Evolutionary conservation across 2,888 invertebrate genomes (phyloP).

Genomic region (Tinea semifulvella): DNA sequence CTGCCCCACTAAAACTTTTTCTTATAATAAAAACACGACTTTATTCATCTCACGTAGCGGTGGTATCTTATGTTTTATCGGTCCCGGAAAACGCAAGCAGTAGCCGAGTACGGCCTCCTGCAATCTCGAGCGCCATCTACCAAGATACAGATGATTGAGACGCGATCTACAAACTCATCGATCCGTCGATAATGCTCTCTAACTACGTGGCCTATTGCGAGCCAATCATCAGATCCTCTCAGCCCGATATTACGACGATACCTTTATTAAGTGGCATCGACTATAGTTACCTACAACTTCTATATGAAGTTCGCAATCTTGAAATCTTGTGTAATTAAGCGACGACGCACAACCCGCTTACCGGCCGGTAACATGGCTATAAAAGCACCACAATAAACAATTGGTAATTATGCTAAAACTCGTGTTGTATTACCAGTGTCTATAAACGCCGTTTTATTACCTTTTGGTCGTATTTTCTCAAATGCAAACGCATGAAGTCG

Average conservation of each 20-base stretch:
- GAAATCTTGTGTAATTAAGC: conserved; percentile 1
- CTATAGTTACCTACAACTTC: background rate
- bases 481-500: conserved; percentile 51
- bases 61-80: conserved; percentile 10
- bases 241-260: conserved; percentile 44
- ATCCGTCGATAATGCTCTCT: conserved; percentile 57
- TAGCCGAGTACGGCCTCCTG: conserved; percentile 36
- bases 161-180: conserved; percentile 60
- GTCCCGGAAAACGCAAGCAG: conserved; percentile 44
- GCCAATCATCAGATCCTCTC: conserved; percentile 51
- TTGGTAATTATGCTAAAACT: background rate
- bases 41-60: too few relatives aligned
- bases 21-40: background rate
- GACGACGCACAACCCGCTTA: background rate
- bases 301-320: background rate
- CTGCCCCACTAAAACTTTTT: background rate
- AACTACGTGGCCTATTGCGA: conserved; percentile 48
- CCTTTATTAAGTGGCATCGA: conserved; percentile 59
- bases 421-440: conserved; percentile 3
- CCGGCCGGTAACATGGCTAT: background rate
- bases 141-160: conserved; percentile 50
- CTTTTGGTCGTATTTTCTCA: conserved; percentile 11
- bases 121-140: conserved; percentile 47
- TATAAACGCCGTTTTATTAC: conserved; percentile 10
- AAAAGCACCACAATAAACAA: conserved; percentile 5